Evolutionary conservation across 1,140 invertebrate species (phyloP), one percentile per base, ranked within the genome.

Genomic region (Arctopsyche grandis): DNA sequence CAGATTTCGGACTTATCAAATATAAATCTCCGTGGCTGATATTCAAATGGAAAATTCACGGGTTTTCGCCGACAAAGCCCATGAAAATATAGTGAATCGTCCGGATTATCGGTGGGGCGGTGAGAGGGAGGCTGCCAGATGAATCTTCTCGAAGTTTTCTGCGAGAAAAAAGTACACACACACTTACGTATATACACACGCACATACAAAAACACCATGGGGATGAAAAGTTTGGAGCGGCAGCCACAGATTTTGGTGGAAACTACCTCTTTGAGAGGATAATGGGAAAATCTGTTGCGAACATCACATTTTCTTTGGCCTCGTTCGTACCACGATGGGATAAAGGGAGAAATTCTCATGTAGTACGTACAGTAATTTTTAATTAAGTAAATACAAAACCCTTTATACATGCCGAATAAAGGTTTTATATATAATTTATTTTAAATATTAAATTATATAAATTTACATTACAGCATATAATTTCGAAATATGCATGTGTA

Each of bases 271-370:
- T 76, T 76, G 74, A 76, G 74, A 63, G 44, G 74, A 76, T 76
- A 76, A 76, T 76, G 74, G 74, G 74, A 76, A 76, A 76, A 76
- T 76, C 74, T 76, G 74, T 76, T 76, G 43, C 74, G 74, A 76
- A 76, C 74, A 76, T 76, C 56, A 58, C 74, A 63, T 76, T 76
- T 76, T 63, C 74, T 52, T 63, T 43, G 29, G 10, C 22, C 56
- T 43, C 52, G 52, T 76, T 48, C 58, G 56, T 16, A 29, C 10
- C 16, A 75, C 48, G 71, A 24, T 22, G 63, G 63, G 63, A 24
- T 66, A 66, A 66, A 66, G 63, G 5, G 63, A 5, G 63, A 66
- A 66, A 26, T 66, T 66, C 63, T 66, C 21, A 26, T 66, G 63
- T 22, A 22, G 63, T 22, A 26, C 21, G 63, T 22, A 26, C 63